Percentiles rank a stretch among this genome's conserved stretches.
Evolutionary conservation across 2,797 vertebrate species (phyloP).

Genomic region (Avahi laniger): DNA sequence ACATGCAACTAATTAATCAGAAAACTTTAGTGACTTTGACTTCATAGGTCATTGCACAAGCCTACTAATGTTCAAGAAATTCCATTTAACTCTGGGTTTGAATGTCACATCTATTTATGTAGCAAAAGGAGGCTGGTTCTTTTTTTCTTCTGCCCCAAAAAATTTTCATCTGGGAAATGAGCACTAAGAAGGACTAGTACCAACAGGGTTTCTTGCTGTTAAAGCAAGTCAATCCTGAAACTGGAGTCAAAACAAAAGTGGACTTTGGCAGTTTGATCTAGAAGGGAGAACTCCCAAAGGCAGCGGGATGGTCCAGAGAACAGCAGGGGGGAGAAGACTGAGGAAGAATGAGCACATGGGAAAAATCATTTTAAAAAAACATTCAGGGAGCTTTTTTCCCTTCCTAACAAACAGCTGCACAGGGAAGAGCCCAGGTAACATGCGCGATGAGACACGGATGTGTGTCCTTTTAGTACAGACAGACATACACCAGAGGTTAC

Average conservation of each 20-base stretch:
- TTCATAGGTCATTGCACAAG: constrained; percentile 65
- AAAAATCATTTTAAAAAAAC: background rate
- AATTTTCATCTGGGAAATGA: constrained; percentile 48
- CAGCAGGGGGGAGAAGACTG: background rate
- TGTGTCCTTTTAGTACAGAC: background rate
- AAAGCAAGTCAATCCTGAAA: background rate
- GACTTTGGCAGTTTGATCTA: background rate
- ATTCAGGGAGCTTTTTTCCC: background rate
- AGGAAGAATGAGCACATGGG: background rate
- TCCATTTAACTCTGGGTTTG: constrained; percentile 55
- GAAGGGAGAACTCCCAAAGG: background rate
- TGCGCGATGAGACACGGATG: background rate
- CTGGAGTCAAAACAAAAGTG: background rate
- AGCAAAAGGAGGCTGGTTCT: constrained; percentile 28
- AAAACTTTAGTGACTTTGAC: constrained; percentile 53
- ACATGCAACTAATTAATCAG: constrained; percentile 53
- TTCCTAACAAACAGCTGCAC: background rate
- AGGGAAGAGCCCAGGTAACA: background rate
- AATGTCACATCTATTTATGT: constrained; percentile 56
- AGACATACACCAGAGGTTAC: background rate
- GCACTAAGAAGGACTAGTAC: constrained; percentile 3
- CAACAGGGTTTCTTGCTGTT: background rate
- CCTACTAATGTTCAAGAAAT: constrained; percentile 45
- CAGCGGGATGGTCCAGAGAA: background rate
- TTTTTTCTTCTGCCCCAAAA: background rate